A percentile compares a stretch with the other conserved stretches of the same genome.
phyloP scores from a whole-genome alignment of 2,797 vertebrate species.

The Myripristis murdjan region DNA sequence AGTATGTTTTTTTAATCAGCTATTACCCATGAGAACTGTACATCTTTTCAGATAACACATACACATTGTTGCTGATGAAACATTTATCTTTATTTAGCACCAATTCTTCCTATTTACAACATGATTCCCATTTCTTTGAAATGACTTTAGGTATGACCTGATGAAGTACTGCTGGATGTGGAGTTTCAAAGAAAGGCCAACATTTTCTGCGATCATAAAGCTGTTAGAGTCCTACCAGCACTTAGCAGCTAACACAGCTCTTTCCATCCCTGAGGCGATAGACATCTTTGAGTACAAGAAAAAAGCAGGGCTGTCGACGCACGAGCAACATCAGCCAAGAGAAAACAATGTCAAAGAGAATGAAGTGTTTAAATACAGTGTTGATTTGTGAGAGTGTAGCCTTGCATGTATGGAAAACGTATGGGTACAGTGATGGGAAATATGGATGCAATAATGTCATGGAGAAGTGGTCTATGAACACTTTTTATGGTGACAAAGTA shows the following conservation, averaged over 20 bases:
- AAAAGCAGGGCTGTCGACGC: conserved; percentile 66
- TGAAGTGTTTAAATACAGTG: no score
- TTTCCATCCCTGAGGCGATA: conserved; percentile 58
- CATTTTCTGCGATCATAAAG: conserved; percentile 78
- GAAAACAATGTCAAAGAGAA: no score
- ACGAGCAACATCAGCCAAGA: neutral
- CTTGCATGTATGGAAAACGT: no score
- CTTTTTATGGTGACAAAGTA: no score
- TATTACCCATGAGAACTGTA: neutral
- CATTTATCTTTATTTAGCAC: no score
- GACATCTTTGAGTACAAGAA: conserved; percentile 73
- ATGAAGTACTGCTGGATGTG: conserved; percentile 87
- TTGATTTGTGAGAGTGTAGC: no score
- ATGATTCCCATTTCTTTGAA: neutral
- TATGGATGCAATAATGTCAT: no score
- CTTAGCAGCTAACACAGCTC: conserved; percentile 55
- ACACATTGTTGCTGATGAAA: neutral
- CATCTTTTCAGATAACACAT: neutral
- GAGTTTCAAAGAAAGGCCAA: conserved; percentile 80
- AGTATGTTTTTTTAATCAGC: neutral
- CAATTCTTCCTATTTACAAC: neutral
- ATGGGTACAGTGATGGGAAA: no score
- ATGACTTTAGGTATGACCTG: conserved; percentile 76
- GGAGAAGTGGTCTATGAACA: no score
- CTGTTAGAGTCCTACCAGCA: conserved; percentile 74